Evolutionary conservation across 2,113 vertebrate species (phyloP), one percentile per base, ranked within the genome.

Genomic region (Rhinolophus ferrumequinum): DNA sequence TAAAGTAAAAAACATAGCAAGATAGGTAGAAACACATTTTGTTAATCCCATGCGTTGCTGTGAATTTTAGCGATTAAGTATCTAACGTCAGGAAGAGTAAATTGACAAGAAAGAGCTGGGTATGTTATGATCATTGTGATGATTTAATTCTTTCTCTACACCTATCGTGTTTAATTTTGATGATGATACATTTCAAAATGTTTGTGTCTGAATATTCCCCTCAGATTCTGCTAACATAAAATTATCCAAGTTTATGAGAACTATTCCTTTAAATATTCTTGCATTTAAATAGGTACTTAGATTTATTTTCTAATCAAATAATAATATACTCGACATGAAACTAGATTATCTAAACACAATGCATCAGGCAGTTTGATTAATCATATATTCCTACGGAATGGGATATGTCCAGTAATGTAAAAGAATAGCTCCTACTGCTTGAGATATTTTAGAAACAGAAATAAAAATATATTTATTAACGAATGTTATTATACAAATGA

Each of bases 301-400:
- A 30, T 64, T 70, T 95, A 66, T 92, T 70, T 88, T 47, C n/a
- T 77, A 95, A 52, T 69, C 12, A 67, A 54, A 84, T 67, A 62
- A 69, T 83, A 88, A 54, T 44, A 84, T 62, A 35, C 5, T 70
- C 62, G 6, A 62, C 77, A 70, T 44, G 14, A 69, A 77, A 26
- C 35, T 83, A 44, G 26, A 69, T 41, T 77, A 60, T 50, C 19
- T 18, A 93, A 84, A 84, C 8, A 15, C 8, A 44, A 22, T 52
- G 16, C 10, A 30, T 47, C 62, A 21, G 28, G 30, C 13, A 70
- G 38, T 60, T 77, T 52, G 21, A 70, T 69, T 41, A 60, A 70
- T 88, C 13, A 35, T 15, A 56, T 44, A 73, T 62, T 33, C 13
- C 44, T 30, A 22, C 30, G 24, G 24, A 83, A 41, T 73, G 41